Base-by-base conservation (phyloP, 2,888 invertebrate genomes). In the Salpingus planirostris region DNA sequence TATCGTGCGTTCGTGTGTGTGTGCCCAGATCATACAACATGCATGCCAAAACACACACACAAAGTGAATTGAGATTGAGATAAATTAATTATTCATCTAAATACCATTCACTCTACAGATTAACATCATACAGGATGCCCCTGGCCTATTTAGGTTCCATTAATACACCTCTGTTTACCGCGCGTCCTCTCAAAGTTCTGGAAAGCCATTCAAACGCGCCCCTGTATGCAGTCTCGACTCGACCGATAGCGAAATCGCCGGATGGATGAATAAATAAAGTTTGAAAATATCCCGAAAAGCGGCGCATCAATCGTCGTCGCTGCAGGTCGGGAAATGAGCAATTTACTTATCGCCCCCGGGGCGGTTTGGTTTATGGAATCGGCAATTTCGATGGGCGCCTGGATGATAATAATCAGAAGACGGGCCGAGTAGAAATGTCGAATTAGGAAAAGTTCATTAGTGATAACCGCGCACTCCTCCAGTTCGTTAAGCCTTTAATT, bases 61-160 rank as follows among this genome's bases (percentile, higher is more conserved):
- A 59, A 61, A 59, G 58, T 54, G 57, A 58, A 59, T 55, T 47
- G 55, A 57, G 56, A 57, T 56, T 48, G 50, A 54, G 57, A 59
- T 57, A 55, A 57, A 55, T 61, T 57, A 60, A 60, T 62, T 52
- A 62, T 61, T 60, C 59, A 62, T 59, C 44, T 42, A 38, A n/a
- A 45, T 43, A 39, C 47, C 50, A 57, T 55, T 55, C 52, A 55
- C 56, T 56, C 57, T 59, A 59, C 55, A 57, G 59, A 54, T 52
- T 49, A 46, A 38, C 48, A 52, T 55, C 52, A 46, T 52, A 50
- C 49, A 49, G 49, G 47, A 47, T 43, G 51, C 56, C 55, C 49
- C 36, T 34, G 47, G 56, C 52, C 50, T 59, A 51, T 58, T 59
- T 57, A 52, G 49, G 50, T 56, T 58, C 56, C 57, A 58, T 59